These are phyloP conservation scores for Cremastinae sp. DNA, from an alignment of 2,888 invertebrate genomes.

Conservation along the genomic window DNA sequence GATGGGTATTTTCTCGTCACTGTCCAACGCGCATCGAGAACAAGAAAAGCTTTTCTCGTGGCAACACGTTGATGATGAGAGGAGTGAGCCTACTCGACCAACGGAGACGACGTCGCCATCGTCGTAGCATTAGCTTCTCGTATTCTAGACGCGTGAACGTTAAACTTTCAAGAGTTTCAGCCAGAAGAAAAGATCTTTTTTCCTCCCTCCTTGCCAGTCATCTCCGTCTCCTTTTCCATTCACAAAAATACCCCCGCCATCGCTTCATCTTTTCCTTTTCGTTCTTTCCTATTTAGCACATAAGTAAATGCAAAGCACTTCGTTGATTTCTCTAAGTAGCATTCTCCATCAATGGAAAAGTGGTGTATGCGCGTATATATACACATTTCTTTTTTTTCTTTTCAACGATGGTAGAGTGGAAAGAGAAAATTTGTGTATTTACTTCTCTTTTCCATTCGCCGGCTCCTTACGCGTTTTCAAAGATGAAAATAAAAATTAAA, in stretches of 20 bases:
- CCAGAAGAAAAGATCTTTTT: slow-evolving; percentile 58
- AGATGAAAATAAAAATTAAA: slow-evolving; percentile 27
- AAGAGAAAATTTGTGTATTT: slow-evolving; percentile 22
- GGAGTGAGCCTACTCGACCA: slow-evolving; percentile 65
- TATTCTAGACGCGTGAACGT: slow-evolving; percentile 48
- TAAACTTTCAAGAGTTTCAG: slow-evolving; percentile 55
- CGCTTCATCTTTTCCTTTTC: slow-evolving; percentile 56
- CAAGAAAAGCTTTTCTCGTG: slow-evolving; percentile 74
- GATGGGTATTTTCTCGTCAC: slow-evolving; percentile 74
- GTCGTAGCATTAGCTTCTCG: slow-evolving; percentile 34
- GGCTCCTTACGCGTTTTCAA: slow-evolving; percentile 20
- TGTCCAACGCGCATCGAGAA: slow-evolving; percentile 77
- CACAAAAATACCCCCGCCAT: slow-evolving; percentile 21
- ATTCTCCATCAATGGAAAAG: slow-evolving; percentile 75
- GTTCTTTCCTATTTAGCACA: slow-evolving; percentile 70
- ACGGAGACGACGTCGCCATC: slow-evolving; percentile 42
- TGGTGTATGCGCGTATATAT: slow-evolving; percentile 13
- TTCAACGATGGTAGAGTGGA: slow-evolving; percentile 26
- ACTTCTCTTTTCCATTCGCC: slow-evolving; percentile 18
- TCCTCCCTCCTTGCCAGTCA: too few relatives aligned
- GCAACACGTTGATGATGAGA: slow-evolving; percentile 63
- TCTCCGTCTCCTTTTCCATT: slow-evolving; percentile 38
- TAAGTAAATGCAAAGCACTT: slow-evolving; percentile 73
- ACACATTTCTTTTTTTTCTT: too few relatives aligned
- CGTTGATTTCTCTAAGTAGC: slow-evolving; percentile 79